Percentiles rank a stretch among this genome's conserved stretches.
Conservation (phyloP, 1,140 invertebrate genomes). For the Drosophila murphyi region DNA sequence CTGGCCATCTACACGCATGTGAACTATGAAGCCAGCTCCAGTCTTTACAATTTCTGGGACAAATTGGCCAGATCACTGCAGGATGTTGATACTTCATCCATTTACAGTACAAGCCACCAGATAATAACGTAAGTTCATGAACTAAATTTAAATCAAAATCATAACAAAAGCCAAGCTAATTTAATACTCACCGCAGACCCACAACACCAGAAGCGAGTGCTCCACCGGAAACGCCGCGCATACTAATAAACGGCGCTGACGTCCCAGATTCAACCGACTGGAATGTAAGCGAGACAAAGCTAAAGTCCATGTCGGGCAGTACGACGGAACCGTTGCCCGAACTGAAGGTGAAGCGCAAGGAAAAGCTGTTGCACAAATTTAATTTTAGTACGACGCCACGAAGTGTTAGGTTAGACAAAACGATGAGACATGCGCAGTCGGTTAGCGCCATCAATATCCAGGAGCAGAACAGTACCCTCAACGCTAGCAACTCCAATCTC, state of each 20-base stretch:
- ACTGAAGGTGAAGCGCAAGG: constrained; percentile 49
- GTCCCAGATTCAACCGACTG: constrained; percentile 60
- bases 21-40: constrained; percentile 85
- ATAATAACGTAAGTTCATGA: constrained; percentile 44
- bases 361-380: constrained; percentile 49
- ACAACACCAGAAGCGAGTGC: constrained; percentile 44
- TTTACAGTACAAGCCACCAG: constrained; percentile 42
- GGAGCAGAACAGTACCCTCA: constrained; percentile 55
- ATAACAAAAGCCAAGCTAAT: background rate
- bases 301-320: constrained; percentile 40
- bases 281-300: constrained; percentile 25
- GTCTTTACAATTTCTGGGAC: constrained; percentile 88
- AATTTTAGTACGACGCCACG: constrained; percentile 40
- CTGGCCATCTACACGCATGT: constrained; percentile 86
- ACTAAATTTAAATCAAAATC: background rate
- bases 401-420: constrained; percentile 43
- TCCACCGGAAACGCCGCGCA: constrained; percentile 62
- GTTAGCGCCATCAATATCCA: constrained; percentile 62
- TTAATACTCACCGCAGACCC: constrained; percentile 22
- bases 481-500: constrained; percentile 69
- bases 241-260: constrained; percentile 61
- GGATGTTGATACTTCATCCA: constrained; percentile 53
- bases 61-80: constrained; percentile 86
- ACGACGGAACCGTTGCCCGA: constrained; percentile 60
- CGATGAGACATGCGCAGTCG: constrained; percentile 62